Evolutionary conservation across 2,113 vertebrate species (phyloP).

Genomic region (Tonatia bakeri): DNA sequence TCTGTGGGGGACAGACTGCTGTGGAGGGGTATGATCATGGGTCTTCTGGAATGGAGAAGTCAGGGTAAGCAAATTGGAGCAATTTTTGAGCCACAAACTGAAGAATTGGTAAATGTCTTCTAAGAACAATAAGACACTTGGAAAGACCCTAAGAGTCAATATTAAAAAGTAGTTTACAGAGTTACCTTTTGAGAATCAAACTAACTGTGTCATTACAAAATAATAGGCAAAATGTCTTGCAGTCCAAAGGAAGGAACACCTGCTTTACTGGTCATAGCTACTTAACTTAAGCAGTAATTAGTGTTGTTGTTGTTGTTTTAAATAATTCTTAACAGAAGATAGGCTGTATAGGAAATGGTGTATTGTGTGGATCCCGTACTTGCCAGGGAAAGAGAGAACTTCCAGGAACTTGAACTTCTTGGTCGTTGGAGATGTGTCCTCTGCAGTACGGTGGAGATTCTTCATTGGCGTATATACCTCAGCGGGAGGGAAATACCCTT

Average conservation of each 20-base stretch:
- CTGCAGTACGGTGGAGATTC: neutral
- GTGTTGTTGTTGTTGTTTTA: neutral
- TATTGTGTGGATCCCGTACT: neutral
- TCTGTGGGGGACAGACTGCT: too few relatives aligned
- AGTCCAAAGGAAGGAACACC: neutral
- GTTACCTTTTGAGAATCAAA: slow-evolving; percentile 29
- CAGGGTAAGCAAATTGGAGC: neutral
- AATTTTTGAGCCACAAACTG: neutral
- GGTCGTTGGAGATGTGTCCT: neutral
- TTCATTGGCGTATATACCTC: neutral
- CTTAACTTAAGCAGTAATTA: neutral
- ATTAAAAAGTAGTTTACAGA: neutral
- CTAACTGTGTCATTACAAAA: neutral
- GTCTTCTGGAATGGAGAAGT: neutral
- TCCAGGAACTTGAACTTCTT: neutral
- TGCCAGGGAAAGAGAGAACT: neutral
- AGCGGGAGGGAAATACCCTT: neutral
- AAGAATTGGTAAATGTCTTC: neutral
- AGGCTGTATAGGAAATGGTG: neutral
- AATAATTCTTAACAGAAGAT: neutral
- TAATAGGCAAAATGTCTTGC: neutral
- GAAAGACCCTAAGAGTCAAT: neutral
- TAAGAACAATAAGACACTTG: neutral
- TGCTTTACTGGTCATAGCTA: neutral
- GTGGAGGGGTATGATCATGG: too few relatives aligned